Evolutionary conservation across 2,113 vertebrate genomes (phyloP), one percentile per base, ranked within the genome.

Genomic region (Spermophilus dauricus): DNA sequence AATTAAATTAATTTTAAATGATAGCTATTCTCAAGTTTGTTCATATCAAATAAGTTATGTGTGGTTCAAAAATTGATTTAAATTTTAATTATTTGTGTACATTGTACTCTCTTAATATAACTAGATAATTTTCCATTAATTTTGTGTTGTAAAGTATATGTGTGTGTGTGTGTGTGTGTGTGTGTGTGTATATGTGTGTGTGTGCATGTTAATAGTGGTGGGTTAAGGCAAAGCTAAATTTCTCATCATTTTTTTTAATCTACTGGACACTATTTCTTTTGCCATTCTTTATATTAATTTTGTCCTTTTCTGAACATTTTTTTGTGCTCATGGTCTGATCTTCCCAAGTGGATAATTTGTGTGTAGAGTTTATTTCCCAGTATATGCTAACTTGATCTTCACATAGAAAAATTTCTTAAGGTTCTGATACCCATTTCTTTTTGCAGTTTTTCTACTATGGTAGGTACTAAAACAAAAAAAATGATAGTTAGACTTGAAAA

Each of bases 1-100:
- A 37, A 8, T 73, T 78, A 91, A 86, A 75, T 88, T 93, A 92
- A 63, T 56, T 87, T 81, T 89, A 86, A 72, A 92, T 86, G 42
- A 48, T 53, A 87, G 83, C 4, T 11, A 80, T 53, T 80, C 16
- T 22, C 17, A 77, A 90, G 78, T 94, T 69, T 70, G 34, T 84
- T 69, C 9, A 82, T 65, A 67, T 51, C n/a, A 83, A 83, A 3
- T n/a, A 89, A 28, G 1, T 56, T 84, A n/a, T 85, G 61, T 75
- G 6, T 72, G 16, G 3, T 16, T 96, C 2, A 30, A 94, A 95
- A 95, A 69, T 78, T 89, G 80, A 91, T 87, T 81, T 92, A 86
- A 91, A 69, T 2, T 80, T 94, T 4, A 93, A 45, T 82, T 82
- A 89, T 37, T 45, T 39, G 30, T 32, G 12, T 73, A 73, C 30